These are phyloP conservation scores for Gambusia affinis DNA, from an alignment of 2,113 vertebrate species.

Conservation along the genomic window DNA sequence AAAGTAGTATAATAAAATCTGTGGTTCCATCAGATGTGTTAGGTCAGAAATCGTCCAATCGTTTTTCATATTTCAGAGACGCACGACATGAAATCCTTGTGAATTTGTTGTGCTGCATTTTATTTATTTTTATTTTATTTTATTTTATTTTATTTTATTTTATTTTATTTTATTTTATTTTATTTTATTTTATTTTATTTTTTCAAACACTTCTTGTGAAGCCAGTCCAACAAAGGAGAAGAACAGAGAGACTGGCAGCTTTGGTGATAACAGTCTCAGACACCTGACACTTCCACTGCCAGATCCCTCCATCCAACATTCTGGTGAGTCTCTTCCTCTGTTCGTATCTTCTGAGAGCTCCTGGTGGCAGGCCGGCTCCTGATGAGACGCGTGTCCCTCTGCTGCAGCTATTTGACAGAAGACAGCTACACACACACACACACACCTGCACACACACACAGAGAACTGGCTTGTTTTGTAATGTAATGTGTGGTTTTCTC, in stretches of 20 bases:
- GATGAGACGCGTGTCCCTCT: constrained; percentile 44
- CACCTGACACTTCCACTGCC: constrained; percentile 48
- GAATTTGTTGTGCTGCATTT: constrained; percentile 17
- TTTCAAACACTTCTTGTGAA: constrained; percentile 20
- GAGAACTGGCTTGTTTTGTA: constrained; percentile 50
- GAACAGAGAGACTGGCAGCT: constrained; percentile 41
- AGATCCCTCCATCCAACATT: constrained; percentile 25
- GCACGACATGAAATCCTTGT: constrained; percentile 10
- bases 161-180: background rate
- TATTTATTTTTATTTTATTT: no score
- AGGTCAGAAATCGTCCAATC: background rate
- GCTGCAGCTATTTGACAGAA: constrained; percentile 52
- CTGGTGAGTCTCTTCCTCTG: constrained; percentile 32
- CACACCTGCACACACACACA: no score
- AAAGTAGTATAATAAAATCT: background rate
- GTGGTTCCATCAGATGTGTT: background rate
- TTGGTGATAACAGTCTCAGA: constrained; percentile 53
- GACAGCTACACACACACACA: constrained; percentile 14
- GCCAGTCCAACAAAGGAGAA: constrained; percentile 17
- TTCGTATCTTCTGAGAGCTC: constrained; percentile 63
- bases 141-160: background rate
- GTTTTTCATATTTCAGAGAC: constrained; percentile 7
- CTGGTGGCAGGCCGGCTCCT: constrained; percentile 54
- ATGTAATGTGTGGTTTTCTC: constrained; percentile 64
- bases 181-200: no score